These are phyloP conservation scores for Caenorhabditis imperialis DNA, from an alignment of 2,888 invertebrate genomes.

Conservation along the genomic window DNA sequence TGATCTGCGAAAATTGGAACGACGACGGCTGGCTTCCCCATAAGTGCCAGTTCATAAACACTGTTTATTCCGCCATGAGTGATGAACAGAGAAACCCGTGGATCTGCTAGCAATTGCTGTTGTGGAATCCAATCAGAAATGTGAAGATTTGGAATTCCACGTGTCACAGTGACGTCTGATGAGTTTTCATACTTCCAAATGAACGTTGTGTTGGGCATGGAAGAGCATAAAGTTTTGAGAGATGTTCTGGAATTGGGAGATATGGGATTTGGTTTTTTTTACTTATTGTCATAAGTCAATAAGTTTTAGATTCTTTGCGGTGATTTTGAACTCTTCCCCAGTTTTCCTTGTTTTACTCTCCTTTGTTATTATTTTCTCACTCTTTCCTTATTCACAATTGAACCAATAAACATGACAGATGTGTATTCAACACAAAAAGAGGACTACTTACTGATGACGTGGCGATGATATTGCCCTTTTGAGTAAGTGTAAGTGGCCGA, in stretches of 20 bases:
- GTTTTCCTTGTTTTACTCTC: too few species aligned
- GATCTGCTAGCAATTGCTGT: conserved; percentile 58
- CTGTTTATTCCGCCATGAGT: conserved; percentile 57
- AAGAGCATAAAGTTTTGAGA: conserved; percentile 33
- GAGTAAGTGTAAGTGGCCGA: too few species aligned
- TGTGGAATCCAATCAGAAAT: conserved; percentile 65
- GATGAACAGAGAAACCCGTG: conserved; percentile 38
- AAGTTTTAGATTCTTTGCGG: too few species aligned
- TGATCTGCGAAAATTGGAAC: not conserved
- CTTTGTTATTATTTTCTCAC: too few species aligned
- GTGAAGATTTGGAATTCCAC: conserved; percentile 50
- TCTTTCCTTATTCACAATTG: too few species aligned
- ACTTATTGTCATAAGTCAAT: too few species aligned
- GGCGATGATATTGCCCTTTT: too few species aligned
- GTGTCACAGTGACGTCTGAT: conserved; percentile 7
- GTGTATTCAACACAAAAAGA: too few species aligned
- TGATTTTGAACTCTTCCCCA: too few species aligned
- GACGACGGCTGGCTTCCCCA: conserved; percentile 26
- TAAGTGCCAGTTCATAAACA: conserved; percentile 33
- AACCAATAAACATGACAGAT: too few species aligned
- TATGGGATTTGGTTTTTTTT: too few species aligned
- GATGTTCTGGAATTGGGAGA: conserved; percentile 40
- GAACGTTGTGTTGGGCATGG: conserved; percentile 59
- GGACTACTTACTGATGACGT: too few species aligned
- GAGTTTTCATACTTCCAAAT: conserved; percentile 64